These are phyloP conservation scores for Pampus argenteus DNA, from an alignment of 2,797 vertebrate genomes.

Conservation along the genomic window DNA sequence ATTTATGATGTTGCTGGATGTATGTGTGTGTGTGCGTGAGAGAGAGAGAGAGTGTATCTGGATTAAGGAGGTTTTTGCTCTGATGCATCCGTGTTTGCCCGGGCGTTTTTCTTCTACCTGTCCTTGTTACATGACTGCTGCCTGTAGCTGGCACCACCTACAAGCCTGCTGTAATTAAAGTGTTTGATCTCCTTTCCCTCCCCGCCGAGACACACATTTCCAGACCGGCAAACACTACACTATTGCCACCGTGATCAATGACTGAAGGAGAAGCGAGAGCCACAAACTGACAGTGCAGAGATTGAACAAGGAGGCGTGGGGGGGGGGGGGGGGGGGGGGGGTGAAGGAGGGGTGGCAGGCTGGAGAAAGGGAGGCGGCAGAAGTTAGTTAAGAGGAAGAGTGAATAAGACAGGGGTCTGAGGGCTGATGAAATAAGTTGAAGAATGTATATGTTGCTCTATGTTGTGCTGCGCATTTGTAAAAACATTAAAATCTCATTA, in stretches of 20 bases:
- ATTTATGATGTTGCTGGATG: slow-evolving; percentile 51
- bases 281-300: slow-evolving; percentile 73
- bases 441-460: slow-evolving; percentile 31
- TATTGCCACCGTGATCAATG: slow-evolving; percentile 83
- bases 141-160: slow-evolving; percentile 80
- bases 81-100: slow-evolving; percentile 51
- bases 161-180: slow-evolving; percentile 84
- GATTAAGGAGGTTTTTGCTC: slow-evolving; percentile 55
- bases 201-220: slow-evolving; percentile 72
- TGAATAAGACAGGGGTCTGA: slow-evolving; percentile 46
- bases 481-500: slow-evolving; percentile 46
- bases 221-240: slow-evolving; percentile 70
- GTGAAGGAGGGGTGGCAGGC: slow-evolving; percentile 11
- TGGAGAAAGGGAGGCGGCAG: slow-evolving; percentile 35
- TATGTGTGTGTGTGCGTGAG: slow-evolving; percentile 15
- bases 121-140: slow-evolving; percentile 75
- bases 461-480: slow-evolving; percentile 20
- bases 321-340: not conserved
- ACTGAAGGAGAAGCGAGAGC: slow-evolving; percentile 69
- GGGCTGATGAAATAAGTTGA: slow-evolving; percentile 50
- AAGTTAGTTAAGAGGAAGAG: slow-evolving; percentile 58
- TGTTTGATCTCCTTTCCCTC: slow-evolving; percentile 82
- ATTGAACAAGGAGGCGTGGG: slow-evolving; percentile 58
- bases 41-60: slow-evolving; percentile 36
- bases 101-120: slow-evolving; percentile 70